Conservation (phyloP, 1,140 invertebrate genomes). For the Ceratosolen fusciceps region DNA sequence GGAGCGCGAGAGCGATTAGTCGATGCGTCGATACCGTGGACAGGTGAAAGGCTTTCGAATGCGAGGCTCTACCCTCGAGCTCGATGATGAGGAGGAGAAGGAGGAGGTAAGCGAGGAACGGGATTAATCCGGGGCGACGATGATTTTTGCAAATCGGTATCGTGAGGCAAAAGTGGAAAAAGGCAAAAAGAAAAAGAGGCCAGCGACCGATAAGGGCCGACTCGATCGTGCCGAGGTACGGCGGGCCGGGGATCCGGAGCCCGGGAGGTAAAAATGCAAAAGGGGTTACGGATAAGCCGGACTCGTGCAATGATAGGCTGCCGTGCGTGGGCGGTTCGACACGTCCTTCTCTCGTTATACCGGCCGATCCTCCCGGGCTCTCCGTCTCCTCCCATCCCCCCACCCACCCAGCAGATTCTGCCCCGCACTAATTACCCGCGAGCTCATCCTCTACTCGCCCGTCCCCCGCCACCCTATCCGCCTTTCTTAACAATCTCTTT, state of each 20-base stretch:
- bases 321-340: slow-evolving; percentile 26
- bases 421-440: slow-evolving; percentile 32
- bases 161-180: not conserved
- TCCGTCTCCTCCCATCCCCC: not conserved
- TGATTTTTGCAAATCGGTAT: not conserved
- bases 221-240: not conserved
- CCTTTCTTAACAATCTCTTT: no score
- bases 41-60: no score
- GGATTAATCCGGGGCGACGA: not conserved
- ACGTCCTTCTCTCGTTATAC: slow-evolving; percentile 38
- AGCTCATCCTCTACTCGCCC: slow-evolving; percentile 35
- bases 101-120: not conserved
- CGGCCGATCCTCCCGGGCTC: slow-evolving; percentile 15
- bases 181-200: no score
- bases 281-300: not conserved
- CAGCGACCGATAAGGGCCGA: no score
- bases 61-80: no score
- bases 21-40: no score
- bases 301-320: not conserved
- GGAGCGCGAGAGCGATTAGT: no score
- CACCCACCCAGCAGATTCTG: slow-evolving; percentile 34
- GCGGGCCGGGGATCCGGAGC: no score
- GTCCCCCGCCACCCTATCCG: not conserved
- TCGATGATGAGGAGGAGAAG: no score
- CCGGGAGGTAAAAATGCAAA: not conserved